These are phyloP conservation scores for Catocala fraxini DNA, from an alignment of 2,888 invertebrate species.

Conservation along the genomic window DNA sequence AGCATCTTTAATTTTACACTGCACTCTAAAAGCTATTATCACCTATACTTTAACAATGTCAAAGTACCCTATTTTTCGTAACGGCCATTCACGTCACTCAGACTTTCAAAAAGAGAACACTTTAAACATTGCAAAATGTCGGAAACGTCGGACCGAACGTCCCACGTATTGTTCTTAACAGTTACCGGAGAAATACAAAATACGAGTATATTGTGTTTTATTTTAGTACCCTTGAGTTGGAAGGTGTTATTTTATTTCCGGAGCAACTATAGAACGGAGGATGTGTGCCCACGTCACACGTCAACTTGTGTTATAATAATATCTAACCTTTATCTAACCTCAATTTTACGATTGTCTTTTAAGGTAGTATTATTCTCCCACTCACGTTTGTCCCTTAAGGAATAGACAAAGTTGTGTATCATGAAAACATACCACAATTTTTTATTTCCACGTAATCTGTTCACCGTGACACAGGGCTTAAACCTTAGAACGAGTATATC, in stretches of 20 bases:
- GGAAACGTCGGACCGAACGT: slow-evolving; percentile 18
- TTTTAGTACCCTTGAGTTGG: slow-evolving; percentile 10
- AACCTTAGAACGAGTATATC: too few relatives aligned
- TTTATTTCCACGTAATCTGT: too few relatives aligned
- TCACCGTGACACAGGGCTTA: too few relatives aligned
- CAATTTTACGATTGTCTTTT: too few relatives aligned
- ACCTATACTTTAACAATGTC: background rate
- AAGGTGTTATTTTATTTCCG: slow-evolving; percentile 13
- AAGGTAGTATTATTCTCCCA: too few relatives aligned
- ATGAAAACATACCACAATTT: too few relatives aligned
- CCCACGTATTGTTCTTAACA: slow-evolving; percentile 24
- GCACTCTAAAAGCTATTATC: background rate
- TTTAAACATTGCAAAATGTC: slow-evolving; percentile 19
- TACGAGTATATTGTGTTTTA: slow-evolving; percentile 8
- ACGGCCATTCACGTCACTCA: slow-evolving; percentile 15
- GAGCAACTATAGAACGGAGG: slow-evolving; percentile 2
- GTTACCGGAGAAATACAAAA: slow-evolving; percentile 7
- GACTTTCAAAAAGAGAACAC: slow-evolving; percentile 22
- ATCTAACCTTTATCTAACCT: background rate
- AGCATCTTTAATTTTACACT: background rate
- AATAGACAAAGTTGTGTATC: too few relatives aligned
- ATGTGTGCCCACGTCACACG: slow-evolving; percentile 3
- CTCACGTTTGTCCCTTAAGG: too few relatives aligned
- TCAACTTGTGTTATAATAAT: background rate
- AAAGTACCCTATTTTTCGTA: slow-evolving; percentile 5